These are phyloP conservation scores for Spongia lamella DNA, from an alignment of 37 sponge, comb jelly and placozoan genomes.

Conservation along the genomic window DNA sequence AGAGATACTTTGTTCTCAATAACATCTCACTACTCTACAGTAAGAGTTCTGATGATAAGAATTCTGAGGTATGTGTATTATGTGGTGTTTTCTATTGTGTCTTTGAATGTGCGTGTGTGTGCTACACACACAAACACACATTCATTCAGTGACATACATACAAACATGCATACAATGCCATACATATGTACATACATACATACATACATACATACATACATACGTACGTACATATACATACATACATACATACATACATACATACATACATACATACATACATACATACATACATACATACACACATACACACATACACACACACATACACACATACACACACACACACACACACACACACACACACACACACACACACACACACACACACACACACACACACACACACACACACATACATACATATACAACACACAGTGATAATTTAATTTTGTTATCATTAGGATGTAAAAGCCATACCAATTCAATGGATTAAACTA, in stretches of 20 bases:
- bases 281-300: background rate
- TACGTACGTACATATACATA: too few relatives aligned
- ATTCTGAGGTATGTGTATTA: constrained; percentile 29
- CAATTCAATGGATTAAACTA: constrained; percentile 71
- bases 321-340: background rate
- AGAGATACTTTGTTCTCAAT: constrained; percentile 73
- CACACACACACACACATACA: constrained; percentile 3
- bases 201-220: too few relatives aligned
- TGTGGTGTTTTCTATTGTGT: too few relatives aligned
- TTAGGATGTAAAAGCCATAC: constrained; percentile 72
- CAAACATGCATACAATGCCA: too few relatives aligned
- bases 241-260: constrained; percentile 2
- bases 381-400: background rate
- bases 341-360: constrained; percentile 3
- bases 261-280: constrained; percentile 16
- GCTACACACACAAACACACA: too few relatives aligned
- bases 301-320: background rate
- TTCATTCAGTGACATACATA: too few relatives aligned
- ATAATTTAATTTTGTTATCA: background rate
- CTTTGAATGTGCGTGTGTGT: too few relatives aligned
- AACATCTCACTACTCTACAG: constrained; percentile 59
- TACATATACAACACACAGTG: too few relatives aligned
- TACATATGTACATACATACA: too few relatives aligned
- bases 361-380: background rate
- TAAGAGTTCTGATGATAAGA: constrained; percentile 49